Conservation (phyloP, 2,797 vertebrate species). For the Astyanax mexicanus region DNA sequence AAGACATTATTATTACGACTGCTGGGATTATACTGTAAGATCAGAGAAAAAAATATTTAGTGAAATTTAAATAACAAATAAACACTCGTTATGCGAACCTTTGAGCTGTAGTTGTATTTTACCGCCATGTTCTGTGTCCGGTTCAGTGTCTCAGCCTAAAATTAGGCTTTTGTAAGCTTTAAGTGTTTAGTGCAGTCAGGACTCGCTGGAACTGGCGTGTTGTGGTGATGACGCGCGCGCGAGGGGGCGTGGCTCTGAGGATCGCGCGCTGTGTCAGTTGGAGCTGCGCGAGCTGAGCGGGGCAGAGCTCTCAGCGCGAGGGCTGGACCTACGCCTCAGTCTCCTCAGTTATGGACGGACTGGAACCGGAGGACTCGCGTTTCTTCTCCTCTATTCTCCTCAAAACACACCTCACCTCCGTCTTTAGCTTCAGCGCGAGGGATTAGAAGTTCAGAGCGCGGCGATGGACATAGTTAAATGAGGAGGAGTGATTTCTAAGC, state of each 20-base stretch:
- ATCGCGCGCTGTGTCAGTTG: slow-evolving; percentile 41
- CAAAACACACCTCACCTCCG: slow-evolving; percentile 14
- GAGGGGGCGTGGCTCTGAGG: slow-evolving; percentile 70
- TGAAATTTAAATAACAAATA: too few species aligned
- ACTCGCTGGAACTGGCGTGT: neutral
- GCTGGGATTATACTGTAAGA: neutral
- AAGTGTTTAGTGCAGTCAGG: too few species aligned
- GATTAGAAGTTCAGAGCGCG: neutral
- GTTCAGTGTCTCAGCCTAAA: neutral
- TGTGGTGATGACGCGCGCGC: slow-evolving; percentile 59
- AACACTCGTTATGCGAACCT: neutral
- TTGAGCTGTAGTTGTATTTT: too few species aligned
- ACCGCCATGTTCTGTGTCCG: neutral
- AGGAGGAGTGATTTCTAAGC: slow-evolving; percentile 25
- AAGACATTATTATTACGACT: neutral
- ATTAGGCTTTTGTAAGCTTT: too few species aligned
- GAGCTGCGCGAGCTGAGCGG: neutral
- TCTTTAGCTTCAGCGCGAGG: neutral
- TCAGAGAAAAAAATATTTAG: neutral
- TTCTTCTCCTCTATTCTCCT: too few species aligned
- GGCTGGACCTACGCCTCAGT: neutral
- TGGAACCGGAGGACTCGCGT: slow-evolving; percentile 35
- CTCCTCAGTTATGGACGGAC: slow-evolving; percentile 58
- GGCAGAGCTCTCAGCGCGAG: neutral
- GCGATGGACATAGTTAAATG: slow-evolving; percentile 58